Evolutionary conservation across 2,888 invertebrate genomes (phyloP).

Genomic region (Idaea straminata): DNA sequence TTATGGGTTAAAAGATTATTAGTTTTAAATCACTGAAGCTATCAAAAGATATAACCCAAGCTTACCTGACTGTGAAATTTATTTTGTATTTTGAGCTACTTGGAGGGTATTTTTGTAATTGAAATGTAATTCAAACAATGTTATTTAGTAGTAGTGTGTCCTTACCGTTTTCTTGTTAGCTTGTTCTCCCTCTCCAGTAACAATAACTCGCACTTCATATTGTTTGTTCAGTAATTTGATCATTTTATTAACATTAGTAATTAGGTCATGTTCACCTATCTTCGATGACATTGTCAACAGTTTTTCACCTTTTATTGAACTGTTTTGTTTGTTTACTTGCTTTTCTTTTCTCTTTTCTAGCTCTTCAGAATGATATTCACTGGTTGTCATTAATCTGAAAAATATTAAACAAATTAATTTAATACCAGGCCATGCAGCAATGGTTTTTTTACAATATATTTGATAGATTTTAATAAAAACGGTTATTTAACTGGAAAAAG

Average conservation of each 20-base stretch:
- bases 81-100: no score
- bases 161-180: slow-evolving; percentile 52
- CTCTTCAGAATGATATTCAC: slow-evolving; percentile 83
- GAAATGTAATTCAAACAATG: background rate
- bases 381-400: slow-evolving; percentile 81
- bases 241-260: slow-evolving; percentile 82
- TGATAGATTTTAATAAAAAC: no score
- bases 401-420: background rate
- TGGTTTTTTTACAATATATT: no score
- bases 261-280: slow-evolving; percentile 84
- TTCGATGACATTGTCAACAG: slow-evolving; percentile 80
- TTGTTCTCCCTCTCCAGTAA: slow-evolving; percentile 71
- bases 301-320: slow-evolving; percentile 81
- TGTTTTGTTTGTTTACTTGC: slow-evolving; percentile 60
- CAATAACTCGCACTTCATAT: slow-evolving; percentile 82
- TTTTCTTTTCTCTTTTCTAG: slow-evolving; percentile 74
- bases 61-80: no score
- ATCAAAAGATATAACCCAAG: no score
- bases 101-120: background rate
- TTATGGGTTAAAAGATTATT: no score
- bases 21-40: no score
- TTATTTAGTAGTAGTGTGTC: slow-evolving; percentile 4
- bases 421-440: no score
- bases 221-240: slow-evolving; percentile 83
- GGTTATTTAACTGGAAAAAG: no score